phyloP scores from a whole-genome alignment of 1,140 invertebrate genomes.

The Daktulosphaira vitifoliae region DNA sequence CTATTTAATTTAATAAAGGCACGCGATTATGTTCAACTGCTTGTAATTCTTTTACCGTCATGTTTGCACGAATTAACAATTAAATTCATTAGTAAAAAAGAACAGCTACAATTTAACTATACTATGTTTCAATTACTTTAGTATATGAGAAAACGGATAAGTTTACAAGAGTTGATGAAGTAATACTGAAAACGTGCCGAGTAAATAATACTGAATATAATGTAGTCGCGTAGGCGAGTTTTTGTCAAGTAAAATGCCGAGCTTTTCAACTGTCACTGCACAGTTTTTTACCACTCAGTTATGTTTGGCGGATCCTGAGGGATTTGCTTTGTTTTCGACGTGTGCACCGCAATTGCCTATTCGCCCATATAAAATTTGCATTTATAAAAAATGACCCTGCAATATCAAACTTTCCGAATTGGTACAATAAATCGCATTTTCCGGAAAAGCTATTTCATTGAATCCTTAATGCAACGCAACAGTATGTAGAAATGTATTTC shows the following conservation, averaged over 20 bases:
- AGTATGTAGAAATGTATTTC: no score
- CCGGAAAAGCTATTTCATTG: no score
- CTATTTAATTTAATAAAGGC: slow-evolving; percentile 15
- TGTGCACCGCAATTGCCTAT: not conserved
- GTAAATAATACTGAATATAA: no score
- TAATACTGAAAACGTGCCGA: no score
- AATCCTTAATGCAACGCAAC: no score
- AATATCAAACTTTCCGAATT: slow-evolving; percentile 15
- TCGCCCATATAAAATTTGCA: slow-evolving; percentile 7
- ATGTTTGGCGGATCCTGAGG: slow-evolving; percentile 11
- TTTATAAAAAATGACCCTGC: not conserved
- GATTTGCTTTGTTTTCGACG: slow-evolving; percentile 11
- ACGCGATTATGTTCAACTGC: not conserved
- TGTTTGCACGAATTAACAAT: slow-evolving; percentile 23
- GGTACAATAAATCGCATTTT: not conserved
- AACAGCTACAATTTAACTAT: no score
- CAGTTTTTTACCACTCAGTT: not conserved
- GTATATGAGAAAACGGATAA: no score
- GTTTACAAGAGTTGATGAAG: no score
- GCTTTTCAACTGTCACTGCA: slow-evolving; percentile 6
- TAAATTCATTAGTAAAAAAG: slow-evolving; percentile 12
- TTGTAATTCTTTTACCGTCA: slow-evolving; percentile 20
- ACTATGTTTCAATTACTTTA: no score
- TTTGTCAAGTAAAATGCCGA: not conserved
- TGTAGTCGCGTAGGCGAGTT: no score